phyloP scores from a whole-genome alignment of 1,140 invertebrate genomes.

The Pachypsylla venusta region DNA sequence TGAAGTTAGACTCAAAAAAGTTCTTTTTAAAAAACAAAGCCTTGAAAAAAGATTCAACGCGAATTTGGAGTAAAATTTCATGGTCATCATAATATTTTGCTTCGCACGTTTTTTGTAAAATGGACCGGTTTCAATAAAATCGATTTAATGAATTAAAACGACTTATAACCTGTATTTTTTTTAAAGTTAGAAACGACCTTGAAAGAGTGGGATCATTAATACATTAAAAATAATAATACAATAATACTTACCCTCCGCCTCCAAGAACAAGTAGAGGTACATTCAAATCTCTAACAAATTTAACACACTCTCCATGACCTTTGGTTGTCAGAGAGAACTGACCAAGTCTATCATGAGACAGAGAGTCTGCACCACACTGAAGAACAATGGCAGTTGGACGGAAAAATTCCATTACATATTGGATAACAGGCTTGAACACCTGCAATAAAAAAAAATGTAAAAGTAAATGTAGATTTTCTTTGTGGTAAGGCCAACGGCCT shows the following conservation, averaged over 20 bases:
- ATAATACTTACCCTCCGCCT: slow-evolving; percentile 60
- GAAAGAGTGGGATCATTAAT: no score
- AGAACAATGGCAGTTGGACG: slow-evolving; percentile 92
- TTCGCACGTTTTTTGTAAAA: no score
- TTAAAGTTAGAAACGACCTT: no score
- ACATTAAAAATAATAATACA: background rate
- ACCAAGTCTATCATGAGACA: slow-evolving; percentile 84
- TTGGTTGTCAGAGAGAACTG: slow-evolving; percentile 79
- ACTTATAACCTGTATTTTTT: no score
- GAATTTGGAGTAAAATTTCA: no score
- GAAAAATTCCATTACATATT: slow-evolving; percentile 91
- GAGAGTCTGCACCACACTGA: slow-evolving; percentile 95
- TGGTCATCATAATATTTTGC: no score
- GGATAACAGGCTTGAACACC: slow-evolving; percentile 89
- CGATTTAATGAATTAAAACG: no score
- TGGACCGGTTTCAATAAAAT: no score
- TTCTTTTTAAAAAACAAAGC: no score
- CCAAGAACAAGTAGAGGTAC: slow-evolving; percentile 89
- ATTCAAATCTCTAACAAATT: slow-evolving; percentile 87
- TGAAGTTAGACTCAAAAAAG: no score
- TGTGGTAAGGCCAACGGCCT: no score
- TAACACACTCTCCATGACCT: slow-evolving; percentile 92
- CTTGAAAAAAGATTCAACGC: no score
- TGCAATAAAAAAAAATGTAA: slow-evolving; percentile 23
- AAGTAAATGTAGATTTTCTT: background rate